Percentiles rank a stretch among this genome's conserved stretches.
Evolutionary conservation across 2,113 vertebrate genomes (phyloP).

Genomic region (Elanoides forficatus): DNA sequence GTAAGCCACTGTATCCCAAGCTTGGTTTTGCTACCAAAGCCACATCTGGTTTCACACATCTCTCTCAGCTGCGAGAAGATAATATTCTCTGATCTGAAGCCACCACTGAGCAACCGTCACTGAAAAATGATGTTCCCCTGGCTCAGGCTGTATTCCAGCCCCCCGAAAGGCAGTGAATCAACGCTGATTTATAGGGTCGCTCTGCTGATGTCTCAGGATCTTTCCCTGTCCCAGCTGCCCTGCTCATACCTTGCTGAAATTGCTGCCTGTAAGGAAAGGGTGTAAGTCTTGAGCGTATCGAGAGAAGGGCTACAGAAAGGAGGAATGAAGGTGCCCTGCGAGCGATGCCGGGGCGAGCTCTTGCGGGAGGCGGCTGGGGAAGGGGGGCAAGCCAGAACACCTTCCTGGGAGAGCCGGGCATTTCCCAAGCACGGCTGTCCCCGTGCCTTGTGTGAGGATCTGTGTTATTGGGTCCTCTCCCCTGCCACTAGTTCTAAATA

Average conservation of each 20-base stretch:
- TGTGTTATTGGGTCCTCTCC: constrained; percentile 50
- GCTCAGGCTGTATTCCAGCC: neutral
- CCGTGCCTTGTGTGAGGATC: neutral
- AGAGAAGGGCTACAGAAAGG: neutral
- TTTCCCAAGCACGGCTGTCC: neutral
- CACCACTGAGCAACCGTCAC: neutral
- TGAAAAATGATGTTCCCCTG: neutral
- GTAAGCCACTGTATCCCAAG: neutral
- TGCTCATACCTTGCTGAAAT: neutral
- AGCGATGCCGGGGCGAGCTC: neutral
- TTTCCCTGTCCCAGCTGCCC: neutral
- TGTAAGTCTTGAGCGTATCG: neutral
- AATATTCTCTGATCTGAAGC: neutral
- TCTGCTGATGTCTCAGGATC: neutral
- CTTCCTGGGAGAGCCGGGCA: neutral
- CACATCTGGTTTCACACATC: neutral
- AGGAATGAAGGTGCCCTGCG: neutral
- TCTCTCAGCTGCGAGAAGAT: neutral
- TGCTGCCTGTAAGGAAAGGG: neutral
- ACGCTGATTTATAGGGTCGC: fast-evolving
- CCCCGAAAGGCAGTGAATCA: neutral
- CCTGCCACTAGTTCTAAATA: constrained; percentile 27
- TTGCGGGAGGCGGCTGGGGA: neutral
- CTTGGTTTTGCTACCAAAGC: neutral
- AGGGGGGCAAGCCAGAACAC: neutral